A percentile compares a stretch with the other conserved stretches of the same genome.
These are phyloP conservation scores for Trichomalopsis sarcophagae DNA, from an alignment of 1,140 invertebrate genomes.

Conservation along the genomic window DNA sequence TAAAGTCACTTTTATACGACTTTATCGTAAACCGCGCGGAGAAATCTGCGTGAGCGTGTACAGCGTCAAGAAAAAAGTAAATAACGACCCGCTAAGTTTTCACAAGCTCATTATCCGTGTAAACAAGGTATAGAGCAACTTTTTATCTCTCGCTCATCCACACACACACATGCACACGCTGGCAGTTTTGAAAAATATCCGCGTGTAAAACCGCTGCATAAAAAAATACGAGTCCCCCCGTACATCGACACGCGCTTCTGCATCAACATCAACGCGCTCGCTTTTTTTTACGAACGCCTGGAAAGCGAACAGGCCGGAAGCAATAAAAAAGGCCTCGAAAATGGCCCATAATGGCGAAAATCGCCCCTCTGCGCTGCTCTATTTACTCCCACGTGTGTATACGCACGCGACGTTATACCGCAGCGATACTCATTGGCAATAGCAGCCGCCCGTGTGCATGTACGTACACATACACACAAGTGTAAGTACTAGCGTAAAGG, in stretches of 20 bases:
- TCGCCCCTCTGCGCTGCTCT: neutral
- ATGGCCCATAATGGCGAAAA: neutral
- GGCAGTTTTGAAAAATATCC: neutral
- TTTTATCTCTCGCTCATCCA: neutral
- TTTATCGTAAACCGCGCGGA: too few species aligned
- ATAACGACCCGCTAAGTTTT: too few species aligned
- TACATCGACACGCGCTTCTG: neutral
- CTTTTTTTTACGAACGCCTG: neutral
- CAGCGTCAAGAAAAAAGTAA: too few species aligned
- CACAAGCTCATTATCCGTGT: too few species aligned
- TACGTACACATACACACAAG: neutral
- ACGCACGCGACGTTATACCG: neutral
- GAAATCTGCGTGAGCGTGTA: too few species aligned
- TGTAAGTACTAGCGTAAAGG: too few species aligned
- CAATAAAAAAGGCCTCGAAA: neutral
- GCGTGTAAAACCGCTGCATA: neutral
- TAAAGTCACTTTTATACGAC: too few species aligned
- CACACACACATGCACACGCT: too few species aligned
- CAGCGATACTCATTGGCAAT: neutral
- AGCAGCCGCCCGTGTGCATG: neutral
- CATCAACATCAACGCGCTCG: neutral
- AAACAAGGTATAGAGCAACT: neutral
- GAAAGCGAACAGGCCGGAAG: neutral
- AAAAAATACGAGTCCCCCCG: neutral
- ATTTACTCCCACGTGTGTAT: neutral